Conservation (phyloP, 2,888 invertebrate species). For the Erynnis tages region DNA sequence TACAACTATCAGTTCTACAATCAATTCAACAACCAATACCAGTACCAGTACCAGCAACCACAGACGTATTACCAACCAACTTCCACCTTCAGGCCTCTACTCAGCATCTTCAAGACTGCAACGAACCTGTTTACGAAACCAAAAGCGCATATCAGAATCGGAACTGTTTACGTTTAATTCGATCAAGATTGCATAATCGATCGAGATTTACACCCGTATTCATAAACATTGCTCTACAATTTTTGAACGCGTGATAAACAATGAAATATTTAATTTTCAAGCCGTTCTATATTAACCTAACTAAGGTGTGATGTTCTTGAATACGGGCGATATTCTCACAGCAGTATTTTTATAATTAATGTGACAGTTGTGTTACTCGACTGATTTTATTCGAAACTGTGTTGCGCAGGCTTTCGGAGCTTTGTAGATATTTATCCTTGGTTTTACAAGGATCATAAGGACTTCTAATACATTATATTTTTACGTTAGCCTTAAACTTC, state of each 20-base stretch:
- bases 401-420: conserved; percentile 60
- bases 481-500: conserved; percentile 39
- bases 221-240: too few relatives aligned
- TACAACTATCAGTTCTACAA: conserved; percentile 71
- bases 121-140: conserved; percentile 67
- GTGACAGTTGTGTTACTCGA: conserved; percentile 76
- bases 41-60: conserved; percentile 61
- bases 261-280: too few relatives aligned
- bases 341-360: conserved; percentile 44
- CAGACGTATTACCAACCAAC: conserved; percentile 61
- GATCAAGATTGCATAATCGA: conserved; percentile 11
- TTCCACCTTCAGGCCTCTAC: conserved; percentile 69
- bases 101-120: conserved; percentile 73
- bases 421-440: conserved; percentile 74
- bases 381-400: conserved; percentile 73
- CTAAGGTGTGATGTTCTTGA: too few relatives aligned
- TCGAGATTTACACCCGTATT: too few relatives aligned
- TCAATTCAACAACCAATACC: conserved; percentile 57
- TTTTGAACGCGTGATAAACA: too few relatives aligned
- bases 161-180: conserved; percentile 65
- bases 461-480: conserved; percentile 40
- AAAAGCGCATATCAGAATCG: conserved; percentile 66
- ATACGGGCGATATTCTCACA: too few relatives aligned
- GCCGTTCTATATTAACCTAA: too few relatives aligned
- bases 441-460: conserved; percentile 76